Evolutionary conservation across 2,797 vertebrate genomes (phyloP).

Genomic region (Artibeus jamaicensis): DNA sequence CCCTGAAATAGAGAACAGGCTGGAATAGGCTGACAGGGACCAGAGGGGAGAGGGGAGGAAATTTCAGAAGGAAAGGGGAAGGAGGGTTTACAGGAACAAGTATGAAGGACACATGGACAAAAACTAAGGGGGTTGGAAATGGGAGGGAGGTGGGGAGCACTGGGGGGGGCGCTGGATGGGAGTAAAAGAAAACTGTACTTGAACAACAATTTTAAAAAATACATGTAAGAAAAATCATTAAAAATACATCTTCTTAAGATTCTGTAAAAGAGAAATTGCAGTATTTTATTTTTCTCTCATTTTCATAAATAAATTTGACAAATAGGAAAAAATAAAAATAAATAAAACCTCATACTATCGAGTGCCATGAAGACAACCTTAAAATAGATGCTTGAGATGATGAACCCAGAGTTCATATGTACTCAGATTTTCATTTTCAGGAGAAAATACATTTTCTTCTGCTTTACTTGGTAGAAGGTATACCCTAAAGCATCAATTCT

Average conservation of each 20-base stretch:
- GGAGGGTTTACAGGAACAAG: too few relatives aligned
- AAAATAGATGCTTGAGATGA: neutral
- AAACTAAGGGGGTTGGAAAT: too few relatives aligned
- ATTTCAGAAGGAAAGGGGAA: too few relatives aligned
- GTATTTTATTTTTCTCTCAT: neutral
- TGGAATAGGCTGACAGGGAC: too few relatives aligned
- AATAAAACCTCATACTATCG: neutral
- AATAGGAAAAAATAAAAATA: neutral
- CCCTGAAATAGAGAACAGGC: too few relatives aligned
- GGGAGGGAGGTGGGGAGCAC: too few relatives aligned
- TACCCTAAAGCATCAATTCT: neutral
- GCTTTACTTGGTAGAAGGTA: neutral
- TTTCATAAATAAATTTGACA: neutral
- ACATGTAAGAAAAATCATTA: neutral
- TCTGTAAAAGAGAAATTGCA: neutral
- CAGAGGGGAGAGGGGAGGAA: too few relatives aligned
- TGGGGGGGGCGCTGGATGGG: too few relatives aligned
- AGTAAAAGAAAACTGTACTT: too few relatives aligned
- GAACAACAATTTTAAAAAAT: neutral
- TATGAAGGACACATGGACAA: too few relatives aligned
- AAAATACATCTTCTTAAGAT: neutral
- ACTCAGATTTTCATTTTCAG: neutral
- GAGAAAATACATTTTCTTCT: neutral
- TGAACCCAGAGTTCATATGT: neutral
- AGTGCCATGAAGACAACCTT: neutral